A percentile compares a stretch with the other conserved stretches of the same genome.
Conservation (phyloP, 2,113 vertebrate genomes). For the Calyptommatus sinebrachiatus region DNA sequence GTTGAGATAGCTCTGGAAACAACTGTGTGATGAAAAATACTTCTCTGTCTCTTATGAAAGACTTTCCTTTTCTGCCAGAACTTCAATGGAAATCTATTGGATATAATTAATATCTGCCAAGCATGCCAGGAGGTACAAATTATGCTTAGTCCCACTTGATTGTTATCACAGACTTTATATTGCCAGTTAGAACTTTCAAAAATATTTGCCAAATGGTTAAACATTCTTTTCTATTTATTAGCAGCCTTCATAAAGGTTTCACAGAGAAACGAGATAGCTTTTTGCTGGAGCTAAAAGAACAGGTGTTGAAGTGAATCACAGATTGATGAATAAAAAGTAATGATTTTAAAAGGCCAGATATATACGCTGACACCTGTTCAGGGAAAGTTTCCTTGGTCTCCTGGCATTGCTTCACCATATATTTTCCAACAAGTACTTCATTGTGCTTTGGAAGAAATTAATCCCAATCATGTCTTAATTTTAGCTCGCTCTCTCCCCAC, state of each 20-base stretch:
- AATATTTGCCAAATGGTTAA: background rate
- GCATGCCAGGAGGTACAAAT: background rate
- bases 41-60: background rate
- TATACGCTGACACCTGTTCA: constrained; percentile 38
- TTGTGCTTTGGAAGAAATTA: background rate
- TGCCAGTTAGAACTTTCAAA: constrained; percentile 21
- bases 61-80: background rate
- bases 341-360: constrained; percentile 31
- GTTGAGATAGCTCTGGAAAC: background rate
- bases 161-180: background rate
- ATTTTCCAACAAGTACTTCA: constrained; percentile 12
- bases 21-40: background rate
- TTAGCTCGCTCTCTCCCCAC: too few species aligned
- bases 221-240: background rate
- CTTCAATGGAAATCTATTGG: background rate
- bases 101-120: background rate
- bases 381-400: background rate
- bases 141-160: background rate
- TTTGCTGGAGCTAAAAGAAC: background rate
- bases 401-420: background rate
- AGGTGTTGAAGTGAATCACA: constrained; percentile 35
- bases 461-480: background rate
- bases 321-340: constrained; percentile 37
- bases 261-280: background rate
- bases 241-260: background rate